Conservation (phyloP, 2,888 invertebrate species). For the Pimpla rufipes region DNA sequence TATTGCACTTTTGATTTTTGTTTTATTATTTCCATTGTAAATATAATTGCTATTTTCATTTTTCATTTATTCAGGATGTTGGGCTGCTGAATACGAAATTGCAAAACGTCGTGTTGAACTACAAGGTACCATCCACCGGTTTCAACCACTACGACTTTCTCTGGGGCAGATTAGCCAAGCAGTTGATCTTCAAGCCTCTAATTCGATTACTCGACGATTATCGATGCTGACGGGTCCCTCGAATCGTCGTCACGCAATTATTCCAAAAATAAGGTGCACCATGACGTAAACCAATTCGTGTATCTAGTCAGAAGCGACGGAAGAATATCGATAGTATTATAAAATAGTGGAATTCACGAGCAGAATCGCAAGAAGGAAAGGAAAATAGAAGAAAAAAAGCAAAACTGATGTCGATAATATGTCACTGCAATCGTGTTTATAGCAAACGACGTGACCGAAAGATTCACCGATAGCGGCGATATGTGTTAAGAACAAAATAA, state of each 20-base stretch:
- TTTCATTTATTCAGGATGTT: constrained; percentile 75
- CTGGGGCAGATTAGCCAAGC: constrained; percentile 79
- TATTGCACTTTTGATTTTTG: not conserved
- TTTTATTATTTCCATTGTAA: too few species aligned
- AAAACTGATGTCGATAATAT: not conserved
- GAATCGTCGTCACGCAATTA: constrained; percentile 26
- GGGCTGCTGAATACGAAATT: constrained; percentile 72
- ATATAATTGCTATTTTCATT: not conserved
- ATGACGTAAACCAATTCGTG: constrained; percentile 38
- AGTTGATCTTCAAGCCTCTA: constrained; percentile 78
- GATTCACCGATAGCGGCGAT: constrained; percentile 1
- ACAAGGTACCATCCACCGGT: constrained; percentile 72
- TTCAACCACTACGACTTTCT: constrained; percentile 83
- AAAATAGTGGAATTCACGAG: not conserved
- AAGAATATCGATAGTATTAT: not conserved
- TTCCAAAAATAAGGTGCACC: constrained; percentile 28
- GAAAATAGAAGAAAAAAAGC: not conserved
- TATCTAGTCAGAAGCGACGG: constrained; percentile 47
- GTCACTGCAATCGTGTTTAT: not conserved
- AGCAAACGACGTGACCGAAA: not conserved
- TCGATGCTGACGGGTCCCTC: constrained; percentile 60
- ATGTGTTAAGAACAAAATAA: constrained; percentile 6
- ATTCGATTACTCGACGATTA: constrained; percentile 77
- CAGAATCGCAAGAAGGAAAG: not conserved
- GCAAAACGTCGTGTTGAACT: constrained; percentile 76